A percentile compares a stretch with the other conserved stretches of the same genome.
These are phyloP conservation scores for Condylostylus longicornis DNA, from an alignment of 1,140 invertebrate genomes.

Conservation along the genomic window DNA sequence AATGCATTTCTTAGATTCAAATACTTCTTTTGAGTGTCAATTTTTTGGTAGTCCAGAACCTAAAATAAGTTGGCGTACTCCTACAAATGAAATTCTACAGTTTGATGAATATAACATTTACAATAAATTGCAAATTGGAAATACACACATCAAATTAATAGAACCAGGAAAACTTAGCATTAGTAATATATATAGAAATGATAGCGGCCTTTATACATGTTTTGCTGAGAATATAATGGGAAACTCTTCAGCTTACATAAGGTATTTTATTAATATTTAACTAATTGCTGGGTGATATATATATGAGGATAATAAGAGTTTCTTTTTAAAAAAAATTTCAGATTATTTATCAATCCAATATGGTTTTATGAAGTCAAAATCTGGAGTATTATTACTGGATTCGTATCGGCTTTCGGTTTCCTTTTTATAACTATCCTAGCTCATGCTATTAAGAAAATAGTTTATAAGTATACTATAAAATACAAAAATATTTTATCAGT, in stretches of 20 bases:
- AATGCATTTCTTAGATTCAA: slow-evolving; percentile 43
- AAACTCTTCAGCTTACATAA: slow-evolving; percentile 53
- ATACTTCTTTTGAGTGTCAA: slow-evolving; percentile 61
- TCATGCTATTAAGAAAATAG: not conserved
- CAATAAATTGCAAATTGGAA: slow-evolving; percentile 25
- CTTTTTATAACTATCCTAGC: not conserved
- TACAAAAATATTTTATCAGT: slow-evolving; percentile 19
- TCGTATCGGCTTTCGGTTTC: not conserved
- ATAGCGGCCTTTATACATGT: slow-evolving; percentile 79
- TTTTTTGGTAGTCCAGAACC: slow-evolving; percentile 61
- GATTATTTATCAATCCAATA: not conserved
- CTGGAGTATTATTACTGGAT: not conserved
- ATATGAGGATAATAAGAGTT: not conserved
- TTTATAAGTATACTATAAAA: not conserved
- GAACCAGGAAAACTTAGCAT: slow-evolving; percentile 38
- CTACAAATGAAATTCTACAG: slow-evolving; percentile 37
- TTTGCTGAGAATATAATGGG: slow-evolving; percentile 67
- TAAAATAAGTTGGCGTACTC: slow-evolving; percentile 74
- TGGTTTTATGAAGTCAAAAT: not conserved
- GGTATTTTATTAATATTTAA: slow-evolving; percentile 10
- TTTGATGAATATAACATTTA: slow-evolving; percentile 62
- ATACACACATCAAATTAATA: slow-evolving; percentile 17
- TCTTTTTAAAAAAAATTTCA: not conserved
- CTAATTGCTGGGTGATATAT: not conserved
- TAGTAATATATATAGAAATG: slow-evolving; percentile 46